Evolutionary conservation across 2,888 invertebrate species (phyloP), one percentile per base, ranked within the genome.

Genomic region (Druceiella hillmani): DNA sequence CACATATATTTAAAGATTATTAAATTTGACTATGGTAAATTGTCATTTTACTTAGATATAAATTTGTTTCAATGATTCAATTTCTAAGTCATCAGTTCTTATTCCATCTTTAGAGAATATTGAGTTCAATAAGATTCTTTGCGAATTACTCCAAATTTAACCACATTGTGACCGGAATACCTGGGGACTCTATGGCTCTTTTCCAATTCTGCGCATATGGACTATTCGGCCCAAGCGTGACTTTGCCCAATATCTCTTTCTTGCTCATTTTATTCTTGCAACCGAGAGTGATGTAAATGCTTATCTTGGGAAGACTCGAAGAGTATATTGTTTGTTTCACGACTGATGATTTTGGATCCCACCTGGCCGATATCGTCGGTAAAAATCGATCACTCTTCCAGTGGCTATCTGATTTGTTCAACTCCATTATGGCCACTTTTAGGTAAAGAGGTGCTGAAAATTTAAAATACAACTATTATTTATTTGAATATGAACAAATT

Each of bases 371-470:
- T 40, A 87, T 79, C 3, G 84, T 81, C 3, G 87, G 86, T 10
- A 72, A 67, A 59, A 87, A 87, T 46, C 76, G 70, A 50, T 81
- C 78, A 49, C 86, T 85, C 56, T 85, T 86, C 84, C 87, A 83
- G 45, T 70, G 70, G 44, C 66, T 67, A 49, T 72, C 72, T 1
- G 67, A 65, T 52, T 70, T 76, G 48, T 78, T 80, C 41, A 78
- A 77, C 55, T 87, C 85, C 44, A 81, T 75, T 42, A 85, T 78
- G 0, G 81, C 80, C 40, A 87, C 83, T 63, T 87, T 87, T 44
- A 87, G 73, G 57, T 87, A 87, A 52, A 87, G 70, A 36, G 80
- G 81, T 20, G 79, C 79, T 79, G 61, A 41, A 70, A 67, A 43
- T 43, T 47, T 45, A 49, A 41, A 41, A 38, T 31, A 31, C 24